Evolutionary conservation across 2,797 vertebrate species (phyloP).

Genomic region (Cossypha niveicapilla): DNA sequence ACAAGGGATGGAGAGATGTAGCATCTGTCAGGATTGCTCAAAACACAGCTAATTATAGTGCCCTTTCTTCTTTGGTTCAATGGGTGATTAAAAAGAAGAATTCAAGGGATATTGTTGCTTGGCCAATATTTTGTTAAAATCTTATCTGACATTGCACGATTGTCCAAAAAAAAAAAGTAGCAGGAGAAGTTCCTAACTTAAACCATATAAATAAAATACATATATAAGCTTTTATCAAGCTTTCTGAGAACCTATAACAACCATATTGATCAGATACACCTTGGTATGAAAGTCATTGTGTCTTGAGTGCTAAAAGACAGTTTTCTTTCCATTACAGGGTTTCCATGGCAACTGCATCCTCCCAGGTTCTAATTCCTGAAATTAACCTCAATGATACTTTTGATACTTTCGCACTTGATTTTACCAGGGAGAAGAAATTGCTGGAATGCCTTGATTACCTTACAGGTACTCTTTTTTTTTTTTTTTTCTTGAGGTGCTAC

Average conservation of each 20-base stretch:
- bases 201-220: not conserved
- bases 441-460: constrained; percentile 97
- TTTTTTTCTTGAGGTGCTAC: not conserved
- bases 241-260: not conserved
- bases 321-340: constrained; percentile 81
- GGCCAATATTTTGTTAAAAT: not conserved
- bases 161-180: not conserved
- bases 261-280: not conserved
- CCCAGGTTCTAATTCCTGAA: constrained; percentile 96
- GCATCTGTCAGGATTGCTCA: constrained; percentile 12
- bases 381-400: constrained; percentile 97
- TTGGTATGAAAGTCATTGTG: not conserved
- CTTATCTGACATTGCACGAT: not conserved
- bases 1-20: not conserved
- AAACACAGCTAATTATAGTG: constrained; percentile 24
- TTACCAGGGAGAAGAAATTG: constrained; percentile 95
- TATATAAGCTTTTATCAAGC: not conserved
- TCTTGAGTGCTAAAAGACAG: constrained; percentile 14
- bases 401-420: constrained; percentile 96
- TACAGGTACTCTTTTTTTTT: constrained; percentile 81
- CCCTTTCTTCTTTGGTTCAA: not conserved
- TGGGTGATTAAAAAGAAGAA: not conserved
- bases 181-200: not conserved
- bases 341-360: constrained; percentile 97
- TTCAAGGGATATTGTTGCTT: not conserved